These are phyloP conservation scores for Rhinoderma darwinii DNA, from an alignment of 2,113 vertebrate species.

Conservation along the genomic window DNA sequence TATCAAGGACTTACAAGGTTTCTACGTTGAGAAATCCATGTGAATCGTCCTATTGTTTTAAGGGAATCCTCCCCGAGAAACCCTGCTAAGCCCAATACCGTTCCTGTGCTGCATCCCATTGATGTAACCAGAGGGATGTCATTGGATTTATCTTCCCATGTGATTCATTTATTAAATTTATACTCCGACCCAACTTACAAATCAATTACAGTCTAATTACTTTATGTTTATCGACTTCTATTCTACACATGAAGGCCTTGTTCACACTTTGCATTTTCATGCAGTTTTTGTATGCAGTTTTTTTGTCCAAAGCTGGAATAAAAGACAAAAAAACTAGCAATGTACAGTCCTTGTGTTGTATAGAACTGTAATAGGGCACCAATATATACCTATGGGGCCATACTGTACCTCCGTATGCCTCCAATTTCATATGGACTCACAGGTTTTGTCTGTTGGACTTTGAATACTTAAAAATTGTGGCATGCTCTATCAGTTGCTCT, in stretches of 20 bases:
- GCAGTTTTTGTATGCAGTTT: not conserved
- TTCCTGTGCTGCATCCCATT: constrained; percentile 4
- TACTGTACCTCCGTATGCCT: no score
- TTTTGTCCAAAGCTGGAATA: not conserved
- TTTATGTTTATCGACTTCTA: not conserved
- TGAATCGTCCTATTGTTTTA: not conserved
- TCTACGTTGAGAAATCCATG: not conserved
- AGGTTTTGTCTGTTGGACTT: no score
- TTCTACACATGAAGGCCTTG: not conserved
- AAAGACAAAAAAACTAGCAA: no score
- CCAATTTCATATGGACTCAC: no score
- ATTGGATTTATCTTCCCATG: not conserved
- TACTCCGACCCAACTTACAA: not conserved
- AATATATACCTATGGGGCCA: no score
- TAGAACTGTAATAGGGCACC: no score
- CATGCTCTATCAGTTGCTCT: no score
- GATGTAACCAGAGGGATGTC: constrained; percentile 34
- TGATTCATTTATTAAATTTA: constrained; percentile 26
- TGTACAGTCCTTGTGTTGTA: no score
- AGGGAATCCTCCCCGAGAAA: constrained; percentile 13
- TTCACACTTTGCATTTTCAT: not conserved
- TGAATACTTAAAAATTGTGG: no score
- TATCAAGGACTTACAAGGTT: not conserved
- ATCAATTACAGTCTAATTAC: constrained; percentile 11
- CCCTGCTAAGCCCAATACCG: constrained; percentile 6